Base-by-base conservation (phyloP, 2,888 invertebrate species). In the Oscheius onirici region DNA sequence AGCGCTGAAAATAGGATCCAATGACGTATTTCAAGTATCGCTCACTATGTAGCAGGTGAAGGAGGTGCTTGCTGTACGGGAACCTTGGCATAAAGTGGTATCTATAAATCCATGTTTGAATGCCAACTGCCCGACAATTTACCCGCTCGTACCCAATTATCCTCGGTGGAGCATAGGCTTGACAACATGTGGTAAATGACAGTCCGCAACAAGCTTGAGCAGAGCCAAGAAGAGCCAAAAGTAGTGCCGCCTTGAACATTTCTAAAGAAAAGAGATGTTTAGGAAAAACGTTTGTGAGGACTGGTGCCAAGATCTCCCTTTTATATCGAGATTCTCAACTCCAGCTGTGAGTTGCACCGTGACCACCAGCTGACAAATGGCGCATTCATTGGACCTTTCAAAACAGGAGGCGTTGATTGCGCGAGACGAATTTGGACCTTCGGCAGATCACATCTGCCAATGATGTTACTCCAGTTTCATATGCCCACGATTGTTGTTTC, bases 361-460 rank as follows among this genome's bases (percentile, higher is more conserved):
- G 63, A 63, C 63, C 60, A 44, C 13, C 11, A 15, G 20, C 43
- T 63, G 63, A 63, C 63, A 63, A 46, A 63, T 63, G 24, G 63
- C 63, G 46, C 63, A 49, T 63, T 63, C 46, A 63, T 24, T 49
- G 17, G 41, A 41, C 17, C 22, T 49, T 24, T 49, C 24, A 63
- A 63, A 63, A 63, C 63, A 63, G 63, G 43, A 28, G 63, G 49
- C 60, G 63, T 63, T 63, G 63, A 63, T 63, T 63, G 63, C 49
- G 63, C 63, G 63, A 49, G 63, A 63, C 49, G 49, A 63, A 49
- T 24, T 63, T 63, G 46, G 63, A 26, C 24, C 20, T n/a, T n/a
- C n/a, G n/a, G n/a, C n/a, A 60, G 10, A 15, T 15, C 49, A 17
- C 15, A 49, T 28, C 46, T 44, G 41, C 11, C 40, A 58, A 63